Evolutionary conservation across 2,888 invertebrate species (phyloP), one percentile per base, ranked within the genome.

Genomic region (Vandiemenella viatica): DNA sequence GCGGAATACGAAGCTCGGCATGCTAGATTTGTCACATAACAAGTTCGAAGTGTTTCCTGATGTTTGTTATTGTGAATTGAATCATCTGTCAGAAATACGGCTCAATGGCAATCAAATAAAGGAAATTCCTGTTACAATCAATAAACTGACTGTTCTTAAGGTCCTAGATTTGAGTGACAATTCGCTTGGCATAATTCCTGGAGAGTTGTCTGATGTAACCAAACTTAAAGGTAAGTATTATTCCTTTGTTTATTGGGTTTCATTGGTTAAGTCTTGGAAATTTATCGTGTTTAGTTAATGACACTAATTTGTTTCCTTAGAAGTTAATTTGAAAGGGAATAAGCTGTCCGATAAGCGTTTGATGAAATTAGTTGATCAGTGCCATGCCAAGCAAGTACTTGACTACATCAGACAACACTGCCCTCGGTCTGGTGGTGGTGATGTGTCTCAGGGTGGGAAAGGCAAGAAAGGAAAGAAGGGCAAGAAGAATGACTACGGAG

Each of bases 381-480:
- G 82, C 57, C 73, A 80, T 13, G 75, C 76, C 0, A 86, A 86
- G 60, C 81, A 85, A 63, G 71, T 88, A 4, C 56, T 87, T 20
- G 86, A 86, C 59, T 87, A 86, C 60, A 71, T 88, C 3, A 69
- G 77, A n/a, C 77, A 76, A 49, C 75, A 83, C 57, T 79, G 79
- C 58, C 20, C 41, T 8, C 43, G 52, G 10, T 23, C 46, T 19
- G 48, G 6, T 37, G 53, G 45, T 5, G 52, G 48, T n/a, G 55
- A 52, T 45, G 38, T 50, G 4, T 59, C 59, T 26, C 60, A 56
- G 15, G 60, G 58, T 19, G 59, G 60, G 18, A 59, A 63, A 52
- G 63, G 61, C 17, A 64, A 61, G 38, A 66, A 62, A 46, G 62
- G 61, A 26, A 65, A 65, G 41, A 63, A 62, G 53, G 60, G 51